Base-by-base conservation (phyloP, 2,888 invertebrate genomes). In the Perizoma affinitatum region DNA sequence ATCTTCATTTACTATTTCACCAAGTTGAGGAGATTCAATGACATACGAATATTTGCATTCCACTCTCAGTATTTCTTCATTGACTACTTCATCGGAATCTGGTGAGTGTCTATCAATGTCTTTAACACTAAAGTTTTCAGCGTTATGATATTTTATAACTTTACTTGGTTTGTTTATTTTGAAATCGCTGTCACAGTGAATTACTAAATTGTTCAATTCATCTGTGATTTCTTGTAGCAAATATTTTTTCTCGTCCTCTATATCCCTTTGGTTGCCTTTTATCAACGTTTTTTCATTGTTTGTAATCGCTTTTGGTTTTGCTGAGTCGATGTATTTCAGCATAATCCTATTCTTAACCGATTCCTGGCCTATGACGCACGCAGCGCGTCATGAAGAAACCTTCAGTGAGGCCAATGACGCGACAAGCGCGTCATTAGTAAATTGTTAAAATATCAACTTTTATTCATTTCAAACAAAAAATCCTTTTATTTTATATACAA, bases 291-390 rank as follows among this genome's bases (percentile, higher is more conserved):
- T 71, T 10, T 72, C 67, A 4, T 67, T 66, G 9, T 63, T 67
- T 42, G 65, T 48, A 48, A 65, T 63, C 10, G 67, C 47, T 68
- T 75, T 75, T 34, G 70, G 60, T 57, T 75, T 76, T 50, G 72
- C 60, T 22, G 67, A 65, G 50, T 69, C 68, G 5, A 74, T 67
- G 45, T 70, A 64, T 73, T 83, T 87, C 53, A 87, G 69, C 58
- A 79, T 75, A 5, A 84, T 67, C 64, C 80, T 71, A 71, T 87
- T 88, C 73, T 78, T 85, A n/a, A n/a, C n/a, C n/a, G n/a, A n/a
- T n/a, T n/a, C n/a, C n/a, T n/a, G n/a, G n/a, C n/a, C n/a, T n/a
- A n/a, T n/a, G n/a, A n/a, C n/a, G n/a, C n/a, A n/a, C n/a, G n/a
- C n/a, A n/a, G n/a, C n/a, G n/a, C n/a, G n/a, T n/a, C n/a, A n/a